Base-by-base conservation (phyloP, 2,797 vertebrate species). In the Rachycentron canadum region DNA sequence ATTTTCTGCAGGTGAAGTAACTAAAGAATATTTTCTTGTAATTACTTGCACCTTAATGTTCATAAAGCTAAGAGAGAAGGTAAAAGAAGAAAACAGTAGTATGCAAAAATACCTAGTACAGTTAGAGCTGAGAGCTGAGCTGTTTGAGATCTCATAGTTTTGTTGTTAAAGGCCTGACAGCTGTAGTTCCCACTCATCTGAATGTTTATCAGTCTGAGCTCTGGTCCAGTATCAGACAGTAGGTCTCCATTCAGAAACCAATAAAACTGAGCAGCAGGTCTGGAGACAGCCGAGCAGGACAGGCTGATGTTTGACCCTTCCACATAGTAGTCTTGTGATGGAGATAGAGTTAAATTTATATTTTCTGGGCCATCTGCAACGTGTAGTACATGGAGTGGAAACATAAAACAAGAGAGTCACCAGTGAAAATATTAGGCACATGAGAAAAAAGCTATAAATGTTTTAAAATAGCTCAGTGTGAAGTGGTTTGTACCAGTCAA, bases 231-330 rank as follows among this genome's bases (percentile, higher is more conserved):
- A 40, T 45, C 5, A 30, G 59, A 4, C 25, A 81, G 26, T 26
- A 3, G 0, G 1, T 19, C 10, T 78, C 79, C 87, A 82, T 90
- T 88, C 32, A 89, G 23, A 78, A 78, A 52, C 91, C 92, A 94
- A 0, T 45, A 16, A 73, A 84, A 78, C 47, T 12, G 2, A 2
- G 86, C 88, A 36, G 65, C 0, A 5, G 91, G 91, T 36, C 21
- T 79, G 79, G 92, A 91, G 59, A 12, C 70, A 59, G 88, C 81
- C 12, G 81, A 90, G 80, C 92, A 93, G 61, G 26, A 59, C 79
- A 94, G 62, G 11, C 0, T 53, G 60, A 91, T 3, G 45, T 87
- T 26, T 52, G 86, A 88, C 4, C 90, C 90, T 26, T 74, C 40
- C 16, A 2, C 36, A 30, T 47, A 61, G 55, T 69, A 21, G 16